phyloP scores from a whole-genome alignment of 2,797 vertebrate genomes.

The Hemitrygon akajei region DNA sequence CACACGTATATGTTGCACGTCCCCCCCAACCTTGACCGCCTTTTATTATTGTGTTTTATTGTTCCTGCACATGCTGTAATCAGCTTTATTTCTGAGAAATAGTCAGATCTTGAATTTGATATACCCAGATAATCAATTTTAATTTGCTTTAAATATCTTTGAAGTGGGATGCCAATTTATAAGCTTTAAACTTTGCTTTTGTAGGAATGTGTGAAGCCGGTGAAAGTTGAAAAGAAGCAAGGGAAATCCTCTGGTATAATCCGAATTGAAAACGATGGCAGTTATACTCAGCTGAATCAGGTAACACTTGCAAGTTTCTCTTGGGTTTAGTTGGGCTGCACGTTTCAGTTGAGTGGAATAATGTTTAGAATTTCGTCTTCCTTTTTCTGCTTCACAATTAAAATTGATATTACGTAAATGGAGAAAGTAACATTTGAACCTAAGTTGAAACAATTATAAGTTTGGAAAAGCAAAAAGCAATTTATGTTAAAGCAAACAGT shows the following conservation, averaged over 20 bases:
- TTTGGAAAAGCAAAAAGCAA: background rate
- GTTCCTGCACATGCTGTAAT: background rate
- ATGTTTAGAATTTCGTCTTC: background rate
- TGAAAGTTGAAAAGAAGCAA: constrained; percentile 74
- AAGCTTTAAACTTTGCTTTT: constrained; percentile 6
- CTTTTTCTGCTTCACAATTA: background rate
- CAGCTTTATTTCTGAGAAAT: background rate
- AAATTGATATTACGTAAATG: background rate
- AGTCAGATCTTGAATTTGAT: background rate
- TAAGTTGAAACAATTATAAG: background rate
- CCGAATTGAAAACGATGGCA: constrained; percentile 85
- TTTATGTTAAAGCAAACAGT: background rate
- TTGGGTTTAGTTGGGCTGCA: background rate
- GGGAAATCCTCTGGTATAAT: constrained; percentile 79
- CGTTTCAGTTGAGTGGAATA: background rate
- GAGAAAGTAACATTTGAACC: background rate
- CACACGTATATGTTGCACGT: background rate
- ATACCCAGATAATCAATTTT: background rate
- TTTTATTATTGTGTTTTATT: background rate
- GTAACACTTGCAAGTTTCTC: constrained; percentile 48
- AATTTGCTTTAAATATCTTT: background rate
- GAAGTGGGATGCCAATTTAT: background rate
- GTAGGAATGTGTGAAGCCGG: constrained; percentile 87
- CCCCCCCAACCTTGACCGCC: too few relatives aligned
- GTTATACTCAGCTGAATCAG: constrained; percentile 77